Evolutionary conservation across 2,797 vertebrate species (phyloP).

Genomic region (Schizopygopsis malacanthus): DNA sequence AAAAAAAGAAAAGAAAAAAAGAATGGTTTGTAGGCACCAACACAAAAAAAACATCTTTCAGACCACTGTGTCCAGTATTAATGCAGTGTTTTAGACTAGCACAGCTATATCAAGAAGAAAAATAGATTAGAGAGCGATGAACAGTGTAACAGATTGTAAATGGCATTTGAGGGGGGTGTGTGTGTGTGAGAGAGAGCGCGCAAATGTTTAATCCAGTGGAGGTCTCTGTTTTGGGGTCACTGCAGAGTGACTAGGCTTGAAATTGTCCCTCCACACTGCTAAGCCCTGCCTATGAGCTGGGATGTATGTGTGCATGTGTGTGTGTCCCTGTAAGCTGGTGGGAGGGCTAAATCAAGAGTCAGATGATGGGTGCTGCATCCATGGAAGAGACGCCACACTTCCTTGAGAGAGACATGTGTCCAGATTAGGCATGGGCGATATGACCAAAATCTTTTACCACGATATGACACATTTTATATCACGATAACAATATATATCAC

Average conservation of each 20-base stretch:
- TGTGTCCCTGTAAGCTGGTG: slow-evolving; percentile 7
- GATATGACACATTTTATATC: no score
- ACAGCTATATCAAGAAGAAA: slow-evolving; percentile 45
- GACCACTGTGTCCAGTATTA: not conserved
- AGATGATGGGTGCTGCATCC: not conserved
- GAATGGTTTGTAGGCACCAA: not conserved
- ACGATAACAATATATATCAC: no score
- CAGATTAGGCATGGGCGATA: no score
- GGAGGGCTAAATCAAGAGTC: slow-evolving; percentile 39
- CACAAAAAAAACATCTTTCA: not conserved
- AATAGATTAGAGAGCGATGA: slow-evolving; percentile 66
- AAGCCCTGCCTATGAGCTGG: slow-evolving; percentile 42
- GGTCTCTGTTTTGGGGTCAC: slow-evolving; percentile 52
- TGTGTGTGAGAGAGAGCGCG: not conserved
- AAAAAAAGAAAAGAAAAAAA: not conserved
- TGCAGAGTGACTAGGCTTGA: slow-evolving; percentile 54
- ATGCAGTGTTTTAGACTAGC: slow-evolving; percentile 1
- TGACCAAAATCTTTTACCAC: no score
- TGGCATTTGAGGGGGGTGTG: not conserved
- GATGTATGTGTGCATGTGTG: not conserved
- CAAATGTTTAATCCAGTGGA: slow-evolving; percentile 43
- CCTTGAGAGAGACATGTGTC: slow-evolving; percentile 6
- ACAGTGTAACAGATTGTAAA: slow-evolving; percentile 40
- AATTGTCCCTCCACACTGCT: slow-evolving; percentile 49
- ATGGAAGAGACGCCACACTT: slow-evolving; percentile 5